phyloP scores from a whole-genome alignment of 2,888 invertebrate genomes.

The Branchipolynoe longqiensis region DNA sequence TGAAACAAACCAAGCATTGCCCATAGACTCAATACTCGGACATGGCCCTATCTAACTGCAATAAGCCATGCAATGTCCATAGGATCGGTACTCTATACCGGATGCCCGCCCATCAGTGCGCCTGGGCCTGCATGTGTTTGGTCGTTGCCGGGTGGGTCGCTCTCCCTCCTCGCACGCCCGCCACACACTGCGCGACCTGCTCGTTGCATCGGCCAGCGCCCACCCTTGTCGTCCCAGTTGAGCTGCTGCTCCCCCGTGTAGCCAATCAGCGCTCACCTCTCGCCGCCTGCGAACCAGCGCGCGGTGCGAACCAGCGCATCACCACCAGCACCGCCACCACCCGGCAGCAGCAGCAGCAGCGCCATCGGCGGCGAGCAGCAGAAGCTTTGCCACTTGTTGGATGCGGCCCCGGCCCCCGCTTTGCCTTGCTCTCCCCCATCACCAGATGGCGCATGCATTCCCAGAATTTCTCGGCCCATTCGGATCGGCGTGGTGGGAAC shows the following conservation, averaged over 20 bases:
- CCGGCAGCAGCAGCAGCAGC: not conserved
- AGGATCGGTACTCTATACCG: too few species aligned
- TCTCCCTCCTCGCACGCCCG: not conserved
- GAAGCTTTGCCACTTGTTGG: conserved; percentile 38
- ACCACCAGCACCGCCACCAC: not conserved
- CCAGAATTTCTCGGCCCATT: conserved; percentile 24
- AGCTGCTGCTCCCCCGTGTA: not conserved
- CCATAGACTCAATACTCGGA: too few species aligned
- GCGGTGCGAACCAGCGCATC: not conserved
- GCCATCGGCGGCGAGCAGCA: not conserved
- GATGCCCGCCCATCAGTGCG: too few species aligned
- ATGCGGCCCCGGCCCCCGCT: too few species aligned
- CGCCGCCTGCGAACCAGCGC: not conserved
- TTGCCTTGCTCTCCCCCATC: not conserved
- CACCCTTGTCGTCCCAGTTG: not conserved
- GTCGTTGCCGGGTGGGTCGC: not conserved
- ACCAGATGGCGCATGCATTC: conserved; percentile 32
- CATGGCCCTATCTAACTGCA: too few species aligned
- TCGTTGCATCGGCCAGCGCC: not conserved
- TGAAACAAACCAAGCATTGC: too few species aligned
- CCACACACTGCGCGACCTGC: not conserved
- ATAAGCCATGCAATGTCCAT: too few species aligned
- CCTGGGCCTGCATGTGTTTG: too few species aligned
- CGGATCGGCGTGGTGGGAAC: not conserved
- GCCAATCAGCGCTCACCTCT: conserved; percentile 3